phyloP scores from a whole-genome alignment of 2,888 invertebrate genomes.

The Parasteatoda lunata region DNA sequence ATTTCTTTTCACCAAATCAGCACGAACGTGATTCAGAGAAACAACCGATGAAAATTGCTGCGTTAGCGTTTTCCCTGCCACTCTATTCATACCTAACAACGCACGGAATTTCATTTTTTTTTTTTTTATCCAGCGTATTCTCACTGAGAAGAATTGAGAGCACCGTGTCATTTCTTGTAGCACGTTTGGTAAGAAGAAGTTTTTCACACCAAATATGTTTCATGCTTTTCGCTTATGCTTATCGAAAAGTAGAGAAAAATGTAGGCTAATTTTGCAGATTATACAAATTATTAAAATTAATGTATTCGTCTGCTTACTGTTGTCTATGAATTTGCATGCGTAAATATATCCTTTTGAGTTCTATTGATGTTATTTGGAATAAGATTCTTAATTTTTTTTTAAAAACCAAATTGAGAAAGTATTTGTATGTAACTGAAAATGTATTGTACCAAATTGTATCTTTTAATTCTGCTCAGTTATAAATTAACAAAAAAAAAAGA shows the following conservation, averaged over 20 bases:
- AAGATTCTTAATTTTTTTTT: too few species aligned
- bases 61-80: conserved; percentile 21
- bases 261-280: too few species aligned
- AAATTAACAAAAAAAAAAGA: too few species aligned
- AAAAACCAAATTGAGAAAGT: too few species aligned
- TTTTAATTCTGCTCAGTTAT: too few species aligned
- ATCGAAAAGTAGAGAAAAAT: neutral
- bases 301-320: too few species aligned
- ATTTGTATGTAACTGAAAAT: too few species aligned
- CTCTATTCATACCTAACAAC: conserved; percentile 1
- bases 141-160: neutral
- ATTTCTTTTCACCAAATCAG: conserved; percentile 51
- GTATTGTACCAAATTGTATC: too few species aligned
- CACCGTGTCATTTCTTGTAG: neutral
- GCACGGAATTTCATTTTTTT: neutral
- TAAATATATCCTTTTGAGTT: too few species aligned
- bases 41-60: conserved; percentile 38
- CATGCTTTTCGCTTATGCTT: neutral
- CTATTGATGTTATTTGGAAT: too few species aligned
- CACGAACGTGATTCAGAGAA: conserved; percentile 62
- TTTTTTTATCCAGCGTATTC: neutral
- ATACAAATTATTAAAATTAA: too few species aligned
- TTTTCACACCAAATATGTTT: neutral
- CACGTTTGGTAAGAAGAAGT: neutral
- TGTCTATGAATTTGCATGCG: too few species aligned